Evolutionary conservation across 2,888 invertebrate genomes (phyloP).

Genomic region (Aphodius granarius): DNA sequence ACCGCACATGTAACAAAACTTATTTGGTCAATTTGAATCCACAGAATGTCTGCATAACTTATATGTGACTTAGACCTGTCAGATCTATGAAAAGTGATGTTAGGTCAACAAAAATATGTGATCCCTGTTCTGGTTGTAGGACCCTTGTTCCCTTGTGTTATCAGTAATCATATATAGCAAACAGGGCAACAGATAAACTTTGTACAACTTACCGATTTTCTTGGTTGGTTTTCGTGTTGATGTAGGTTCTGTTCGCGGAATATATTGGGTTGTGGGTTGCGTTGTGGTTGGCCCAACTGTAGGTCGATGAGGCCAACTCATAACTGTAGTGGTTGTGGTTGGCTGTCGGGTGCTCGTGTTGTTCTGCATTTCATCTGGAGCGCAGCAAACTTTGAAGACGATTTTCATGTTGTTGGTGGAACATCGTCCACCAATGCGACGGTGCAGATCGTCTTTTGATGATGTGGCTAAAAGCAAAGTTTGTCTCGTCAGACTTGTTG

Average conservation of each 20-base stretch:
- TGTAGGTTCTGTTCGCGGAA: slow-evolving; percentile 40
- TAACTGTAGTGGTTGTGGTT: slow-evolving; percentile 50
- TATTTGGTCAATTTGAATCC: no score
- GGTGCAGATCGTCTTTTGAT: slow-evolving; percentile 83
- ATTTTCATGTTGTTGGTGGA: slow-evolving; percentile 91
- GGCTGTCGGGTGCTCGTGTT: slow-evolving; percentile 47
- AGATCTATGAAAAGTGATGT: no score
- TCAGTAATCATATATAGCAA: no score
- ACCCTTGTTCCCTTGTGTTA: no score
- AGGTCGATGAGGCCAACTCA: slow-evolving; percentile 55
- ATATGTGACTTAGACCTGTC: no score
- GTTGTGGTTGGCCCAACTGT: slow-evolving; percentile 60
- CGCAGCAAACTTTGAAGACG: slow-evolving; percentile 91
- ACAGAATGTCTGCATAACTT: no score
- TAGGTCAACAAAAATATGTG: no score
- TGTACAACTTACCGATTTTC: slow-evolving; percentile 60
- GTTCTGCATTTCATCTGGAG: slow-evolving; percentile 61
- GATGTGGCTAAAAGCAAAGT: slow-evolving; percentile 70
- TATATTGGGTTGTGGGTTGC: slow-evolving; percentile 52
- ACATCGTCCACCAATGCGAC: slow-evolving; percentile 88
- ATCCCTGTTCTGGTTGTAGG: no score
- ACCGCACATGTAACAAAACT: no score
- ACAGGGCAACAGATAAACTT: no score
- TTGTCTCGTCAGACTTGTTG: slow-evolving; percentile 6
- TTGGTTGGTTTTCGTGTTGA: slow-evolving; percentile 65